phyloP scores from a whole-genome alignment of 2,888 invertebrate genomes.

The Ophraella communa region DNA sequence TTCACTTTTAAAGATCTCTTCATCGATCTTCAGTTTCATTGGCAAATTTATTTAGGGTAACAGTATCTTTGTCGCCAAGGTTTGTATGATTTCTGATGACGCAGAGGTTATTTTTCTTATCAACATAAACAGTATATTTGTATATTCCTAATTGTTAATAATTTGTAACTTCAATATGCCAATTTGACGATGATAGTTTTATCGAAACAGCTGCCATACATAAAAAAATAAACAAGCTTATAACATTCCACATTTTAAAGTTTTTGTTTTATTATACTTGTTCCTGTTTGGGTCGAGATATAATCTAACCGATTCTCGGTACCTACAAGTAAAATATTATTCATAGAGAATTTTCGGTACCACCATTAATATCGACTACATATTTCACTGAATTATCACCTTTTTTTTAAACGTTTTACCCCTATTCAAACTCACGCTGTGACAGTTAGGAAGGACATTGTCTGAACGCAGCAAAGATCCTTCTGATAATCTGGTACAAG shows the following conservation, averaged over 20 bases:
- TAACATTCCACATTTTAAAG: too few species aligned
- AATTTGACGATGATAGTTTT: too few species aligned
- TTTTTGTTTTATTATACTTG: too few species aligned
- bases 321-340: not conserved
- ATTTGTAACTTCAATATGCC: too few species aligned
- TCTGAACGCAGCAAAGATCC: not conserved
- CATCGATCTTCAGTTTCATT: constrained; percentile 2
- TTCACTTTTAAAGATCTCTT: constrained; percentile 7
- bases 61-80: too few species aligned
- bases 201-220: too few species aligned
- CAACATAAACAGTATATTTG: too few species aligned
- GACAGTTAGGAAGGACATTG: constrained; percentile 2
- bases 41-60: not conserved
- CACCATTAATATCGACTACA: constrained; percentile 10
- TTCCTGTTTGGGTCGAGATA: not conserved
- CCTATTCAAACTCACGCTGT: not conserved
- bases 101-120: too few species aligned
- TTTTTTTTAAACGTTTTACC: constrained; percentile 1
- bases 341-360: not conserved
- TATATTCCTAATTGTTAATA: too few species aligned
- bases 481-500: not conserved
- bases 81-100: too few species aligned
- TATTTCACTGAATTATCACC: constrained; percentile 12
- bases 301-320: not conserved
- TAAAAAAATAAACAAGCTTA: too few species aligned